Conservation (phyloP, 2,888 invertebrate species). For the Drosophila paramelanica region DNA sequence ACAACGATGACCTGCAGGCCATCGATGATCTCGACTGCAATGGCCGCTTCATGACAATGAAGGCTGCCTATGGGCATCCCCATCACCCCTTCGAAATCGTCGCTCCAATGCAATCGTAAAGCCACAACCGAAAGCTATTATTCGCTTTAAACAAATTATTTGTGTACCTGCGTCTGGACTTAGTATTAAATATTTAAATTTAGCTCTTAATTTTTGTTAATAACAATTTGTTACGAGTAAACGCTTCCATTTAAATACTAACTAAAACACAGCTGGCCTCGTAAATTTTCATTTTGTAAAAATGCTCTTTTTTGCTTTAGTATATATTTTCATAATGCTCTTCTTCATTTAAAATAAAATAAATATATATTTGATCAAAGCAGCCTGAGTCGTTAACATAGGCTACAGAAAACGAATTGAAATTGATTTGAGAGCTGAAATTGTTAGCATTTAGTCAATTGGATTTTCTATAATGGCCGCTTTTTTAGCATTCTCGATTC, state of each 20-base stretch:
- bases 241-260: neutral
- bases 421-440: neutral
- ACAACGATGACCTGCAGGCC: slow-evolving; percentile 58
- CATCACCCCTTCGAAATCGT: slow-evolving; percentile 61
- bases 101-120: slow-evolving; percentile 11
- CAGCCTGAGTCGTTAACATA: neutral
- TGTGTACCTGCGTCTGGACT: slow-evolving; percentile 13
- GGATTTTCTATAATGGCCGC: slow-evolving; percentile 3
- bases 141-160: slow-evolving; percentile 2
- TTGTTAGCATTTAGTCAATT: neutral
- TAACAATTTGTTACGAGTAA: neutral
- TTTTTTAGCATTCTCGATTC: neutral
- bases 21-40: slow-evolving; percentile 68
- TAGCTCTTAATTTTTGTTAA: neutral
- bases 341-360: neutral
- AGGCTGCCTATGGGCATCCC: slow-evolving; percentile 68
- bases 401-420: neutral
- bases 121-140: neutral
- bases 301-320: slow-evolving; percentile 1
- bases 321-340: slow-evolving; percentile 11
- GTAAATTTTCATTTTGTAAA: neutral
- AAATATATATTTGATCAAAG: slow-evolving; percentile 1
- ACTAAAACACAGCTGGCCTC: neutral
- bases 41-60: slow-evolving; percentile 73
- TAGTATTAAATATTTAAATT: slow-evolving; percentile 9